Conservation (phyloP, 2,888 invertebrate genomes). For the Hylaea fasciaria region DNA sequence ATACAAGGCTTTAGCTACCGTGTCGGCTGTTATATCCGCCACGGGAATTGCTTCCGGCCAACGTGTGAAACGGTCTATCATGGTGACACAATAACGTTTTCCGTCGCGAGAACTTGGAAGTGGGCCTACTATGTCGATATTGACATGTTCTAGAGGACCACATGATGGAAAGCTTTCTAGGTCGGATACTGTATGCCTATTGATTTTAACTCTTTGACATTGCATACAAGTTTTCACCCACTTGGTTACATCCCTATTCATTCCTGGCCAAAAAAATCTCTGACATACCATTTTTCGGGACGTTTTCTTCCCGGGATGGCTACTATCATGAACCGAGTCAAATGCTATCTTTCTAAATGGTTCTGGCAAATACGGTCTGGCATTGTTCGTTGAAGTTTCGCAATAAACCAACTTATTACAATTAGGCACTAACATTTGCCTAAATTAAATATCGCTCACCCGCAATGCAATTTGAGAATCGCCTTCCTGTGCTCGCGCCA, state of each 20-base stretch:
- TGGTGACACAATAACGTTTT: constrained; percentile 40
- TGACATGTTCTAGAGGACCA: constrained; percentile 33
- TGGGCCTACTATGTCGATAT: constrained; percentile 38
- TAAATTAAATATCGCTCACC: not conserved
- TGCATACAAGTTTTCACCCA: constrained; percentile 31
- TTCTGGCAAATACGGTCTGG: constrained; percentile 28
- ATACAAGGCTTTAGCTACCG: constrained; percentile 35
- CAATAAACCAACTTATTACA: constrained; percentile 25
- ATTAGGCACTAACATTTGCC: constrained; percentile 2
- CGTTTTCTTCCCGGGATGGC: constrained; percentile 17
- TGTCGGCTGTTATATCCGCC: constrained; percentile 37
- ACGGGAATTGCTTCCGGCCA: constrained; percentile 46
- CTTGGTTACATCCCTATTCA: constrained; percentile 36
- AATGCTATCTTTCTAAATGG: constrained; percentile 21
- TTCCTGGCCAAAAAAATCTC: too few species aligned
- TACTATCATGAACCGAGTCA: constrained; percentile 7
- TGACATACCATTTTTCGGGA: constrained; percentile 6
- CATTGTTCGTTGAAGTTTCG: constrained; percentile 16
- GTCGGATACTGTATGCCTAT: constrained; percentile 28
- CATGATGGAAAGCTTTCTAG: constrained; percentile 12
- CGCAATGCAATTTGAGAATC: not conserved
- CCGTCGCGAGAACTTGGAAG: constrained; percentile 33
- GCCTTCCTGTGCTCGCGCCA: constrained; percentile 27
- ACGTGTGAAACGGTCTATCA: constrained; percentile 40
- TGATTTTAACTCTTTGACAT: constrained; percentile 35